Evolutionary conservation across 2,888 invertebrate species (phyloP).

Genomic region (Netelia melanura): DNA sequence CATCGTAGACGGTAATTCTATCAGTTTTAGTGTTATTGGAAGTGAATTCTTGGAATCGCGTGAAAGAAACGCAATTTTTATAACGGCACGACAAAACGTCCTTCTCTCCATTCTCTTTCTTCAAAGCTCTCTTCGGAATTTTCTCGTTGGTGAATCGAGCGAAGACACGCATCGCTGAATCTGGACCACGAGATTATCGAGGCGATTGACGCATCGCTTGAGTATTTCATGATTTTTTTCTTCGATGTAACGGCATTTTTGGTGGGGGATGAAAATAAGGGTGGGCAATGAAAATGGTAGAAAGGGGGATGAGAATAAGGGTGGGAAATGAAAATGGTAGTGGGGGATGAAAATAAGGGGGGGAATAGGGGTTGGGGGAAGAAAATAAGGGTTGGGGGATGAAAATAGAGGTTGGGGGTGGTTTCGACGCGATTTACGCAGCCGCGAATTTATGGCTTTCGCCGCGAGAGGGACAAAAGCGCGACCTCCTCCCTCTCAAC

Average conservation of each 20-base stretch:
- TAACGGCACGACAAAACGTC: background rate
- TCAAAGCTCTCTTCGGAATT: background rate
- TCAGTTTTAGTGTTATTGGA: background rate
- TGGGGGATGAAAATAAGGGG: background rate
- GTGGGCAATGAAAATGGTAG: no score
- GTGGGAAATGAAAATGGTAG: conserved; percentile 24
- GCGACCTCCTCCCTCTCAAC: conserved; percentile 3
- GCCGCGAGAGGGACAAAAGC: conserved; percentile 44
- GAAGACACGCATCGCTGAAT: background rate
- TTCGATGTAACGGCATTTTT: background rate
- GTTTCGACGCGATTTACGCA: conserved; percentile 20
- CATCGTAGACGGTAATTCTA: background rate
- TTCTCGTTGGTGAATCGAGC: background rate
- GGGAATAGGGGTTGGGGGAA: conserved; percentile 1
- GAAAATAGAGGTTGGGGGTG: conserved; percentile 16
- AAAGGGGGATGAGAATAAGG: background rate
- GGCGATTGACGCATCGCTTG: conserved; percentile 23
- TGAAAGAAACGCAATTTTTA: background rate
- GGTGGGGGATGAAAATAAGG: conserved; percentile 1
- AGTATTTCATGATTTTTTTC: conserved; percentile 22
- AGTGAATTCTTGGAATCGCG: background rate
- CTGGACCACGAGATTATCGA: conserved; percentile 14
- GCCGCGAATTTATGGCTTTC: conserved; percentile 54
- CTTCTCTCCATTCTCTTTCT: background rate
- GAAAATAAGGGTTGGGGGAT: conserved; percentile 1